A percentile compares a stretch with the other conserved stretches of the same genome.
phyloP scores from a whole-genome alignment of 1,140 invertebrate genomes.

The Ostrea denselamellosa region DNA sequence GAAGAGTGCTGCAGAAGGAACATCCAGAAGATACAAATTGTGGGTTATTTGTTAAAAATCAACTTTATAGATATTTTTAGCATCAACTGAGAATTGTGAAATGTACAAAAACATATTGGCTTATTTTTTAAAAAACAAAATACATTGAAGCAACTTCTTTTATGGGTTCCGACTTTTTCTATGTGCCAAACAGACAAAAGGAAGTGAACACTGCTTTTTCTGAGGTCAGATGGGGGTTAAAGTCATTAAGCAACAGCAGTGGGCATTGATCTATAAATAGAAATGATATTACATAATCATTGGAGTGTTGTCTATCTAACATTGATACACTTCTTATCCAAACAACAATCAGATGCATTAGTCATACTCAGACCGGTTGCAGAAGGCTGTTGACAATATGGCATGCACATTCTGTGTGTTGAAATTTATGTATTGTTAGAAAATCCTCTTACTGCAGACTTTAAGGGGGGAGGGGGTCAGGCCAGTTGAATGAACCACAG shows the following conservation, averaged over 20 bases:
- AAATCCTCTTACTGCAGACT: slow-evolving; percentile 9
- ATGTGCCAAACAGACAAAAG: neutral
- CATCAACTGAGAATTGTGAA: neutral
- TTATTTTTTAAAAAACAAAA: neutral
- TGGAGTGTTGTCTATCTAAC: neutral
- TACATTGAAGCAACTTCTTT: neutral
- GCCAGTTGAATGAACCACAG: slow-evolving; percentile 31
- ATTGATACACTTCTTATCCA: neutral
- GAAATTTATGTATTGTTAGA: neutral
- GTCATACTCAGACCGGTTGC: neutral
- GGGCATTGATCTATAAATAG: neutral
- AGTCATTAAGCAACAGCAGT: neutral
- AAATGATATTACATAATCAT: neutral
- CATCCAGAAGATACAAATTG: neutral
- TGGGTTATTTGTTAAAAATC: neutral
- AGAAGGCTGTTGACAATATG: neutral
- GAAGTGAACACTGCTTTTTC: neutral
- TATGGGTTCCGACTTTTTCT: neutral
- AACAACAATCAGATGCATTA: neutral
- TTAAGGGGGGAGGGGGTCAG: neutral
- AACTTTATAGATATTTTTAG: neutral
- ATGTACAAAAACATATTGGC: neutral
- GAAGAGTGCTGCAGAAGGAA: too few relatives aligned
- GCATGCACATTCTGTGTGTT: neutral
- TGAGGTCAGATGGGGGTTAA: neutral